phyloP scores from a whole-genome alignment of 2,888 invertebrate genomes.

The Synergus laeviventris region DNA sequence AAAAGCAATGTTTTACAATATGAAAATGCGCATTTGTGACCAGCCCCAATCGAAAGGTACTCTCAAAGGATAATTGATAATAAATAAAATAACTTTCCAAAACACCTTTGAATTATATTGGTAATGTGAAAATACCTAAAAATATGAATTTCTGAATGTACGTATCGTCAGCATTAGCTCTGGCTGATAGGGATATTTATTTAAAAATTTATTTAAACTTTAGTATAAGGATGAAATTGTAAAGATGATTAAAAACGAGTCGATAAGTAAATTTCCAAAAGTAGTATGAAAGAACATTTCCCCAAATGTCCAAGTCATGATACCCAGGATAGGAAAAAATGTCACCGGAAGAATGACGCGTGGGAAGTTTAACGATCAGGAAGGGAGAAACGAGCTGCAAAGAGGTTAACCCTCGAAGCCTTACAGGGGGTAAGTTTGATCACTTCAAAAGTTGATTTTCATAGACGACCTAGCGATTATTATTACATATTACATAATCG shows the following conservation, averaged over 20 bases:
- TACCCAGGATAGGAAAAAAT: slow-evolving; percentile 1
- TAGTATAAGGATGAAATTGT: too few species aligned
- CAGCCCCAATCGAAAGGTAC: too few species aligned
- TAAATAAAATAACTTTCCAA: too few species aligned
- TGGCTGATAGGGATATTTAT: too few species aligned
- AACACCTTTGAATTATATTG: too few species aligned
- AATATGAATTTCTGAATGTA: too few species aligned
- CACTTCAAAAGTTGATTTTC: not conserved
- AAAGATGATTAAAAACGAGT: not conserved
- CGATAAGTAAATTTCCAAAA: not conserved
- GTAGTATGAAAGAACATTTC: not conserved
- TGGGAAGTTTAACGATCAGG: slow-evolving; percentile 16
- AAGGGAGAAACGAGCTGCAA: not conserved
- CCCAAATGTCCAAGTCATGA: slow-evolving; percentile 10
- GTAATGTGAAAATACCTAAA: too few species aligned
- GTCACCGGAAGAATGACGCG: slow-evolving; percentile 36
- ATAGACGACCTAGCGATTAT: not conserved
- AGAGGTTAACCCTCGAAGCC: slow-evolving; percentile 1
- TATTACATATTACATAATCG: not conserved
- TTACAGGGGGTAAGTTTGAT: slow-evolving; percentile 6
- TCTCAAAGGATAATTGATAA: too few species aligned
- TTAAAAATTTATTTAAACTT: not conserved
- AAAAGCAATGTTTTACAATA: too few species aligned
- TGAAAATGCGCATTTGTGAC: too few species aligned
- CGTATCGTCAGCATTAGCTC: too few species aligned